Conservation (phyloP, 2,113 vertebrate species). For the Pangasianodon gigas region DNA sequence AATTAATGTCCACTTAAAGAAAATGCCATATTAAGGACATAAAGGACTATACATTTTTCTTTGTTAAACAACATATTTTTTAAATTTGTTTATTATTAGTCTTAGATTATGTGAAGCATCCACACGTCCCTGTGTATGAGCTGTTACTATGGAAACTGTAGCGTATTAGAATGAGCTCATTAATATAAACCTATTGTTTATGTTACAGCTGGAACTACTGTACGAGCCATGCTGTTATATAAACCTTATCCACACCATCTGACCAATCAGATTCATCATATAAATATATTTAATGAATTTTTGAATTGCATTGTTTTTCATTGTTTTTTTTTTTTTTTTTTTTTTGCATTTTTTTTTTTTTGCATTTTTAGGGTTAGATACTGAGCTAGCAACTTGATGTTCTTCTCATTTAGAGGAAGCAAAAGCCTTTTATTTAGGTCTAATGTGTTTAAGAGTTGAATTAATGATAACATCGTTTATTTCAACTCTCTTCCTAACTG, state of each 20-base stretch:
- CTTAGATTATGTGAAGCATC: too few relatives aligned
- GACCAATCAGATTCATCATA: not conserved
- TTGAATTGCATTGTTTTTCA: too few relatives aligned
- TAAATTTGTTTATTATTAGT: too few relatives aligned
- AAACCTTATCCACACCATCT: not conserved
- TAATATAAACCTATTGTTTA: too few relatives aligned
- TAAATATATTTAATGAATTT: not conserved
- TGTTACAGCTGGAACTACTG: not conserved
- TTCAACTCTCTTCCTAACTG: not conserved
- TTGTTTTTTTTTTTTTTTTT: too few relatives aligned
- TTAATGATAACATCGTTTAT: conserved; percentile 3
- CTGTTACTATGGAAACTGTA: too few relatives aligned
- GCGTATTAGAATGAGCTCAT: not conserved
- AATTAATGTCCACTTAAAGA: too few relatives aligned
- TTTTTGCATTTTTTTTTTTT: too few relatives aligned
- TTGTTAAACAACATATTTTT: too few relatives aligned
- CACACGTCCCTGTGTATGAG: too few relatives aligned
- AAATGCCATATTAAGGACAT: too few relatives aligned
- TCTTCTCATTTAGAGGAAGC: not conserved
- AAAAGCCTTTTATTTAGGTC: not conserved
- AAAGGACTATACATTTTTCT: too few relatives aligned
- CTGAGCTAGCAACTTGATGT: not conserved
- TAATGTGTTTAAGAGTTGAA: not conserved
- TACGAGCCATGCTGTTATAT: not conserved
- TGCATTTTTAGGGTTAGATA: not conserved